phyloP scores from a whole-genome alignment of 2,797 vertebrate species.

The Perodicticus potto region DNA sequence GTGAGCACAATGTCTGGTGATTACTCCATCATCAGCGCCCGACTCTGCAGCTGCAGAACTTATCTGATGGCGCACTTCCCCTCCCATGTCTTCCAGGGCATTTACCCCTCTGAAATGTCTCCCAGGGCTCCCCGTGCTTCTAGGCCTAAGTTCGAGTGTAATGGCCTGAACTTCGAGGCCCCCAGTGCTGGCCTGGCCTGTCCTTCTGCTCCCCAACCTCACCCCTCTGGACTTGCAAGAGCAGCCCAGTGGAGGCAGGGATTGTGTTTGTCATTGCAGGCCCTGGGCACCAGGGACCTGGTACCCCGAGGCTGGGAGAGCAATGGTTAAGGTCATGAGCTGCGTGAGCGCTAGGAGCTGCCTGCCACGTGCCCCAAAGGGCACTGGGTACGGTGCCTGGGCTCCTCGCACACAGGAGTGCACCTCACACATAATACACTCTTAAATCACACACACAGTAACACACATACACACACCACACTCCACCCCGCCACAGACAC shows the following conservation, averaged over 20 bases:
- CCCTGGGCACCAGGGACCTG: not conserved
- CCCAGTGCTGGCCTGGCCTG: not conserved
- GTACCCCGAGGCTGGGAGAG: not conserved
- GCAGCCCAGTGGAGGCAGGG: not conserved
- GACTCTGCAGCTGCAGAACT: not conserved
- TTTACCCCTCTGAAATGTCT: not conserved
- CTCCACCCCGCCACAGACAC: not conserved
- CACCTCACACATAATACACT: no score
- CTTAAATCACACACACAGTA: no score
- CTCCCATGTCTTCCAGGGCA: not conserved
- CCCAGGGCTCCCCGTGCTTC: not conserved
- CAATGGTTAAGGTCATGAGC: not conserved
- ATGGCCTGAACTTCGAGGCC: not conserved
- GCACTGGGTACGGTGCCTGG: not conserved
- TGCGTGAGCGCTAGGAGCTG: not conserved
- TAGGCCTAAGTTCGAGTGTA: not conserved
- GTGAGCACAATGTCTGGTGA: not conserved
- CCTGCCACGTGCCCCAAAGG: not conserved
- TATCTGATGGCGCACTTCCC: no score
- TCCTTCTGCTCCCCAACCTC: no score
- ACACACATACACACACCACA: not conserved
- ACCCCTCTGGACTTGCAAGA: not conserved
- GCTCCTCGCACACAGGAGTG: not conserved
- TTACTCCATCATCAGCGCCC: not conserved
- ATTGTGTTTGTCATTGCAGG: not conserved